Evolutionary conservation across 2,113 vertebrate species (phyloP).

Genomic region (Monarcha castaneiventris): DNA sequence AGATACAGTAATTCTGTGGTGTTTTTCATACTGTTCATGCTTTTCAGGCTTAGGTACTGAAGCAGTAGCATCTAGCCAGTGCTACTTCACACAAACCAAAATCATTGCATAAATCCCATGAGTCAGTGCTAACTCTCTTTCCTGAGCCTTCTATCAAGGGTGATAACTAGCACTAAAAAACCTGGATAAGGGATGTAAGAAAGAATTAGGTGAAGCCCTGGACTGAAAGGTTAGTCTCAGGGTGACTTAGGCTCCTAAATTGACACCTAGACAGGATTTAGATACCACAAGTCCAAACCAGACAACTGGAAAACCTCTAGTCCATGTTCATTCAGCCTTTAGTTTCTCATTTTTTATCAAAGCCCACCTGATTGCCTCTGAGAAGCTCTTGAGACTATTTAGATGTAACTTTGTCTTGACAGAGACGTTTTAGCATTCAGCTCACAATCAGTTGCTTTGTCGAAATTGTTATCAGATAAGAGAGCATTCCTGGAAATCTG

Average conservation of each 20-base stretch:
- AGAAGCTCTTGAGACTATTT: background rate
- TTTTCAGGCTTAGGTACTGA: background rate
- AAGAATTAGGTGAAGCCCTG: background rate
- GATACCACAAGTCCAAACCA: background rate
- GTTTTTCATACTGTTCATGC: background rate
- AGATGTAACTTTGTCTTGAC: background rate
- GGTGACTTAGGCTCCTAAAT: background rate
- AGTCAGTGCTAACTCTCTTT: background rate
- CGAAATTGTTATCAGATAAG: background rate
- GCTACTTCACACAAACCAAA: background rate
- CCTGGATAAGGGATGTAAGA: background rate
- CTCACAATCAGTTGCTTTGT: background rate
- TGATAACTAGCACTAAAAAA: background rate
- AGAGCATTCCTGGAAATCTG: background rate
- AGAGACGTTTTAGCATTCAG: background rate
- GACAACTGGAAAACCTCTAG: background rate
- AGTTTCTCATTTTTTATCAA: background rate
- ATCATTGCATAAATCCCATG: background rate
- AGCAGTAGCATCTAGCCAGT: background rate
- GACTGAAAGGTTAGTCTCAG: background rate
- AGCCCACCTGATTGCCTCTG: background rate
- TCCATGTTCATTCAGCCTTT: background rate
- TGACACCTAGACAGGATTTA: background rate
- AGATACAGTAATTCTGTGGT: background rate
- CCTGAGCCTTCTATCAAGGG: background rate